phyloP scores from a whole-genome alignment of 1,140 invertebrate species.

The Diorhabda elongata region DNA sequence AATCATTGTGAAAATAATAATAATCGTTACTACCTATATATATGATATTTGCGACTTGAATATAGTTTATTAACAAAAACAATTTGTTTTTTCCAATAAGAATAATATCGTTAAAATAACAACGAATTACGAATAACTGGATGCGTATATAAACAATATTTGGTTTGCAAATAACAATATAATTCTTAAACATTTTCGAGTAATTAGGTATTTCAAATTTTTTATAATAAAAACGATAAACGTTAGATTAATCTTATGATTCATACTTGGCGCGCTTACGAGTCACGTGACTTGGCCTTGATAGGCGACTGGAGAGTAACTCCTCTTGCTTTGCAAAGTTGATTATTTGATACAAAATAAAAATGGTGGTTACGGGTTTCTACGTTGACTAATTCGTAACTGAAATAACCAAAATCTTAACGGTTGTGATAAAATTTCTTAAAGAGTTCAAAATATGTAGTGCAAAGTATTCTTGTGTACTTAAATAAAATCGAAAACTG shows the following conservation, averaged over 20 bases:
- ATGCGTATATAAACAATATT: too few species aligned
- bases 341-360: conserved; percentile 32
- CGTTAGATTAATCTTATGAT: conserved; percentile 14
- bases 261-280: conserved; percentile 34
- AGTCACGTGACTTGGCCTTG: conserved; percentile 35
- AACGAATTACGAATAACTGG: too few species aligned
- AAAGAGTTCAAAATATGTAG: conserved; percentile 6
- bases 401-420: conserved; percentile 24
- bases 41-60: too few species aligned
- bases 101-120: too few species aligned
- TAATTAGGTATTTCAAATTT: too few species aligned
- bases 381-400: conserved; percentile 22
- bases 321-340: conserved; percentile 20
- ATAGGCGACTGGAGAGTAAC: conserved; percentile 24
- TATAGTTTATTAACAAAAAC: too few species aligned
- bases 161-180: too few species aligned
- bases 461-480: conserved; percentile 19
- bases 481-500: background rate
- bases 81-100: too few species aligned
- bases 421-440: conserved; percentile 20
- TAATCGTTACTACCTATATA: too few species aligned
- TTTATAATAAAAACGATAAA: too few species aligned
- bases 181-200: too few species aligned
- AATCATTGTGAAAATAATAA: too few species aligned
- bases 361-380: conserved; percentile 33